Percentiles rank a stretch among this genome's conserved stretches.
Conservation (phyloP, 2,888 invertebrate genomes). For the Teleogryllus oceanicus region DNA sequence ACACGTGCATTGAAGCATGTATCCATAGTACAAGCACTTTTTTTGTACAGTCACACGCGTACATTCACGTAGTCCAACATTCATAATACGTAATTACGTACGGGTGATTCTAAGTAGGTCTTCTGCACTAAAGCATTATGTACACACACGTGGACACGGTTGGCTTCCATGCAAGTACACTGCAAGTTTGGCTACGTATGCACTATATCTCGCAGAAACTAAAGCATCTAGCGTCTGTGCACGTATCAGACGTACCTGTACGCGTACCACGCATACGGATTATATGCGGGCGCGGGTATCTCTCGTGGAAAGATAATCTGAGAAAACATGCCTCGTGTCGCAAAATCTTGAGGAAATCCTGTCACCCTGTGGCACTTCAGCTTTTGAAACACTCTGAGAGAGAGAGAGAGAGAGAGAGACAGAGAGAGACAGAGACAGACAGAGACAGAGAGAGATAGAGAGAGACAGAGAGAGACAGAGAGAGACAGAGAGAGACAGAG, state of each 20-base stretch:
- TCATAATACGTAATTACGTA: not conserved
- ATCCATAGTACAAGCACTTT: not conserved
- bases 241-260: not conserved
- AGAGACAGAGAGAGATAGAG: no score
- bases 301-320: no score
- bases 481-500: no score
- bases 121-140: conserved; percentile 18
- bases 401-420: no score
- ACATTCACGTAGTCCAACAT: not conserved
- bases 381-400: no score
- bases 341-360: no score
- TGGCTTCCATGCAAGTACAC: not conserved
- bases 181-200: not conserved
- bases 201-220: not conserved
- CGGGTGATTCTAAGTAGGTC: not conserved
- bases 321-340: no score
- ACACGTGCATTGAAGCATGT: conserved; percentile 11
- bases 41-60: not conserved
- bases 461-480: no score
- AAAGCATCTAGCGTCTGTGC: not conserved
- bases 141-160: not conserved
- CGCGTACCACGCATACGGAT: not conserved
- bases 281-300: no score
- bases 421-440: no score
- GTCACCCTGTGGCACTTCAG: no score